Percentiles rank a stretch among this genome's conserved stretches.
phyloP scores from a whole-genome alignment of 2,888 invertebrate genomes.

The Drosophila meridionalis region DNA sequence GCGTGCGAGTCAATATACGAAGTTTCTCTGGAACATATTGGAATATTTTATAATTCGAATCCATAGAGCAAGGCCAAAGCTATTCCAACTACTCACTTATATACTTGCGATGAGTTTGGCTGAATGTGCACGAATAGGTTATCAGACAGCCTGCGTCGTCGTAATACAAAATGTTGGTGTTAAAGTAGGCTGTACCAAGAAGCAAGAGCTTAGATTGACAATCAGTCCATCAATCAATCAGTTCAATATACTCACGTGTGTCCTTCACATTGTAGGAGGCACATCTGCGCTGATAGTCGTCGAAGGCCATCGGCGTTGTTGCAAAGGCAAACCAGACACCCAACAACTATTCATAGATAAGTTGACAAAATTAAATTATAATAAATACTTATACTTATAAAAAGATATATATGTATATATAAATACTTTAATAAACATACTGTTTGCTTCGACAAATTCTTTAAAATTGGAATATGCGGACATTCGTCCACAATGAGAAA shows the following conservation, averaged over 20 bases:
- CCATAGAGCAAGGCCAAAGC: no score
- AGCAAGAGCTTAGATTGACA: neutral
- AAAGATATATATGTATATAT: no score
- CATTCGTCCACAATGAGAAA: conserved; percentile 15
- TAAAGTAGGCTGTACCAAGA: conserved; percentile 35
- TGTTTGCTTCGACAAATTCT: conserved; percentile 17
- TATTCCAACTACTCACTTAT: conserved; percentile 20
- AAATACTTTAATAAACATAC: conserved; percentile 16
- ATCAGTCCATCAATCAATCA: neutral
- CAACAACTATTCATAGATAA: conserved; percentile 36
- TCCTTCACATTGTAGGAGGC: conserved; percentile 47
- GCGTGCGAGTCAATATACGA: conserved; percentile 54
- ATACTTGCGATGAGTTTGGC: neutral
- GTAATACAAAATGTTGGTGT: conserved; percentile 45
- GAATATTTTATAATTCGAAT: neutral
- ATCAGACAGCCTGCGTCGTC: conserved; percentile 26
- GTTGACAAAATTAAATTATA: neutral
- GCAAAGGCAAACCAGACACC: conserved; percentile 64
- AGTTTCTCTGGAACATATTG: conserved; percentile 42
- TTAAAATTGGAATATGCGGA: conserved; percentile 13
- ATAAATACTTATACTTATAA: neutral
- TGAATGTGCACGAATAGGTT: conserved; percentile 47
- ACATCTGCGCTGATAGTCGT: conserved; percentile 41
- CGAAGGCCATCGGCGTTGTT: conserved; percentile 41
- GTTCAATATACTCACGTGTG: conserved; percentile 44